These are phyloP conservation scores for Baryphthengus martii DNA, from an alignment of 2,113 vertebrate genomes.

Conservation along the genomic window DNA sequence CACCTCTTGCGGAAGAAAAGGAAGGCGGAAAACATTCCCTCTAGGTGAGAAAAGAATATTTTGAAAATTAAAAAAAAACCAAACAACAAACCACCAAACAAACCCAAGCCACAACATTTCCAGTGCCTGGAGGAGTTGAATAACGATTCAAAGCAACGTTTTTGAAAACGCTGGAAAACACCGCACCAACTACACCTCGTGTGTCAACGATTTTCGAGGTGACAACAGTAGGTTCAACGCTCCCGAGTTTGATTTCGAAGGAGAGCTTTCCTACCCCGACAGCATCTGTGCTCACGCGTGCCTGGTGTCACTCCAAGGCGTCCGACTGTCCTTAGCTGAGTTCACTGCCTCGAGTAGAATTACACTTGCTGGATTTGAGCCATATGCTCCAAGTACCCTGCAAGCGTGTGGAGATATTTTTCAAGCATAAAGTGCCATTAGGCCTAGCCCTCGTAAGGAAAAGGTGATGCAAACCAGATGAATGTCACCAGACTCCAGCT, in stretches of 20 bases:
- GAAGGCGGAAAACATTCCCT: background rate
- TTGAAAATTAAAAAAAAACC: background rate
- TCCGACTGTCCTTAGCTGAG: background rate
- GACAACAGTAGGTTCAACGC: background rate
- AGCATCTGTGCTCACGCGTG: background rate
- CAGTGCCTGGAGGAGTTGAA: background rate
- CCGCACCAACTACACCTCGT: rapidly evolving
- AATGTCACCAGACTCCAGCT: background rate
- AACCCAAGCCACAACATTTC: background rate
- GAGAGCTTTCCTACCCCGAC: background rate
- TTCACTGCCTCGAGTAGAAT: background rate
- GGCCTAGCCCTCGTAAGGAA: background rate
- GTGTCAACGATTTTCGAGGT: background rate
- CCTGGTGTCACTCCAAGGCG: background rate
- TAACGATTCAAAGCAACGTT: background rate
- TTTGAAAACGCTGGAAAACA: background rate
- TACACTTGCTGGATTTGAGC: background rate
- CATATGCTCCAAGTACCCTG: background rate
- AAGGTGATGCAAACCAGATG: background rate
- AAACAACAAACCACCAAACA: too few species aligned
- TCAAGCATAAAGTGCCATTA: background rate
- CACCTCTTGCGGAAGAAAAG: background rate
- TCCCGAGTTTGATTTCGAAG: background rate
- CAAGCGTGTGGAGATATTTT: background rate
- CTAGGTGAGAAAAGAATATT: background rate